Base-by-base conservation (phyloP, 2,797 vertebrate species). In the Takifugu rubripes region DNA sequence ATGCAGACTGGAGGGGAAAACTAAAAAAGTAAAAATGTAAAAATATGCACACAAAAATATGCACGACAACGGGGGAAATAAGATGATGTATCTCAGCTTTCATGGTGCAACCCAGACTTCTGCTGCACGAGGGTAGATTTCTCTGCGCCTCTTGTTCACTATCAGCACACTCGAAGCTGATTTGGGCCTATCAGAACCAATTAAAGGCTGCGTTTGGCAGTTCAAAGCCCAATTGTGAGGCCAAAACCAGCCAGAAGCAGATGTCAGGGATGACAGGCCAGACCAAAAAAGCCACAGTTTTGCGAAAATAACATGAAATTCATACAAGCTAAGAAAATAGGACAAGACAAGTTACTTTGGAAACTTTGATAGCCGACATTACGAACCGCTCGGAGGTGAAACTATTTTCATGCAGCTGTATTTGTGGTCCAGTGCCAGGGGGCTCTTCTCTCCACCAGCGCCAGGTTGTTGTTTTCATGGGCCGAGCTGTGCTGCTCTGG, bases 71-170 rank as follows among this genome's bases (percentile, higher is more conserved):
- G 49, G 65, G 55, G 60, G 76, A 79, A 79, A 81, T 82, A 74
- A 74, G 62, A 85, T 86, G 83, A 87, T 86, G 74, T 78, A 87
- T 72, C 77, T 82, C 77, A 73, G 77, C 78, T 79, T 79, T 87
- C 80, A 78, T 74, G 59, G 64, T 5, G 7, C 59, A 25, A 62
- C 70, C 62, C 60, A 54, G 53, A 71, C 52, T 64, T 50, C 62
- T 56, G 40, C 44, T 33, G 42, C 47, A 48, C 54, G 17, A 46
- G 26, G 53, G 42, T 25, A 36, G 11, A 11, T 45, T 9, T 45
- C 24, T 36, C 25, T 49, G 29, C 58, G 16, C 12, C 36, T 45
- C 49, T 59, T n/a, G 21, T 50, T 52, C 60, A 26, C 42, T 44
- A 71, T 56, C 59, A 59, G 43, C 56, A 26, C 49, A 24, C 36